Evolutionary conservation across 2,888 invertebrate genomes (phyloP).

Genomic region (Agrotis exclamationis): DNA sequence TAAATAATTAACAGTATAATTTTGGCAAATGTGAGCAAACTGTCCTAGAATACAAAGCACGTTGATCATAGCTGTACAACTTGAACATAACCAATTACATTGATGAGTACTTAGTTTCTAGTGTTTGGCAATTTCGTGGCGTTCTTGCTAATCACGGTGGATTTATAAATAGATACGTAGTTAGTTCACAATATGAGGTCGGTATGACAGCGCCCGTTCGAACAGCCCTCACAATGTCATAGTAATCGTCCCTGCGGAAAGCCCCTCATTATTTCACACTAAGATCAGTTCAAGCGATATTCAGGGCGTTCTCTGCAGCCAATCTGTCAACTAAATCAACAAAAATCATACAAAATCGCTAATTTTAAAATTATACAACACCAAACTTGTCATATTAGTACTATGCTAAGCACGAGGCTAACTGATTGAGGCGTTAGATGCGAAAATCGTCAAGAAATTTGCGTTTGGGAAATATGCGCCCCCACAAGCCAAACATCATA

Average conservation of each 20-base stretch:
- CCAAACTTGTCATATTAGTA: conserved; percentile 72
- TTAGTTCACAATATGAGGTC: neutral
- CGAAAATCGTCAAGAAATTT: conserved; percentile 30
- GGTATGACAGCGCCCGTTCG: conserved; percentile 51
- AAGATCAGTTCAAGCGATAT: conserved; percentile 27
- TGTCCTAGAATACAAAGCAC: conserved; percentile 26
- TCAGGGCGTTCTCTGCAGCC: conserved; percentile 32
- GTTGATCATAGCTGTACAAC: conserved; percentile 2
- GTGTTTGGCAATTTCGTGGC: conserved; percentile 53
- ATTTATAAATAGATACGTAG: conserved; percentile 6
- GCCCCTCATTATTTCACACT: conserved; percentile 19
- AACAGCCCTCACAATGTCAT: conserved; percentile 65
- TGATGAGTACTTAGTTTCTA: conserved; percentile 31
- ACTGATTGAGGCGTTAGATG: conserved; percentile 46
- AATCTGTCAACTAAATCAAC: conserved; percentile 68
- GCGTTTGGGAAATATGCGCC: conserved; percentile 14
- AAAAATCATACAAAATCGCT: conserved; percentile 73
- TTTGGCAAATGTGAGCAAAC: conserved; percentile 62
- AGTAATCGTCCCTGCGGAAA: conserved; percentile 21
- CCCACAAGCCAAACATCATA: conserved; percentile 14
- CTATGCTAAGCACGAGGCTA: conserved; percentile 67
- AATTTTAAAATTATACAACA: conserved; percentile 81
- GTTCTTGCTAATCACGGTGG: conserved; percentile 14
- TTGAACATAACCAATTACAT: conserved; percentile 45
- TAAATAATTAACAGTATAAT: conserved; percentile 55